Evolutionary conservation across 2,113 vertebrate genomes (phyloP), one percentile per base, ranked within the genome.

Genomic region (Falcunculus frontatus): DNA sequence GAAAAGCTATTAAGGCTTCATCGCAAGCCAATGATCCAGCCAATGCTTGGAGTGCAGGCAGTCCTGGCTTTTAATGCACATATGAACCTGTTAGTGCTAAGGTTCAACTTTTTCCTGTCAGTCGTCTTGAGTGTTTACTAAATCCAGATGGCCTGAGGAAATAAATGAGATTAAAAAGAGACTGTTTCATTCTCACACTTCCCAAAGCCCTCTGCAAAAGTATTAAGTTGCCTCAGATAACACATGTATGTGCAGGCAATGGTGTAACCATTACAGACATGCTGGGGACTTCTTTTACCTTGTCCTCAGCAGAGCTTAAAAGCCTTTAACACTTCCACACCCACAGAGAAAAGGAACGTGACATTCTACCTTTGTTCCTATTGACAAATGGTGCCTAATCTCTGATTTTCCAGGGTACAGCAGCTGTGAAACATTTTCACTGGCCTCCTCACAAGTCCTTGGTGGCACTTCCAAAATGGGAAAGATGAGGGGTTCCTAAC

Each of bases 141-240:
- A 95, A 96, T 96, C 96, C 96, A 96, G 88, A 95, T 96, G 93
- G 86, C 65, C 76, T 23, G 74, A 93, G 90, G 95, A 96, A 95
- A 96, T 76, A 96, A 92, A 96, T 22, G 73, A 90, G 92, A 95
- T 96, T 94, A 90, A 93, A 94, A 94, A 84, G 80, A 64, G 35
- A 57, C 85, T 93, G 76, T 88, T 94, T 81, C 82, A 77, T 80
- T 96, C 93, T 93, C 62, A 93, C 92, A 89, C 92, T 94, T 95
- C 83, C 79, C 90, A 92, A 95, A 78, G 64, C 68, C 17, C 88
- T 86, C 69, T 85, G 72, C 32, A 55, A 57, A 90, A 89, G 56
- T 80, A 95, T 59, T 64, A 69, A 76, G 26, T 78, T 84, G 49
- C 93, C 72, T 60, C 42, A 89, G 93, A 92, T 81, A 96, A 65